phyloP scores from a whole-genome alignment of 2,113 vertebrate genomes.

The Sander lucioperca region DNA sequence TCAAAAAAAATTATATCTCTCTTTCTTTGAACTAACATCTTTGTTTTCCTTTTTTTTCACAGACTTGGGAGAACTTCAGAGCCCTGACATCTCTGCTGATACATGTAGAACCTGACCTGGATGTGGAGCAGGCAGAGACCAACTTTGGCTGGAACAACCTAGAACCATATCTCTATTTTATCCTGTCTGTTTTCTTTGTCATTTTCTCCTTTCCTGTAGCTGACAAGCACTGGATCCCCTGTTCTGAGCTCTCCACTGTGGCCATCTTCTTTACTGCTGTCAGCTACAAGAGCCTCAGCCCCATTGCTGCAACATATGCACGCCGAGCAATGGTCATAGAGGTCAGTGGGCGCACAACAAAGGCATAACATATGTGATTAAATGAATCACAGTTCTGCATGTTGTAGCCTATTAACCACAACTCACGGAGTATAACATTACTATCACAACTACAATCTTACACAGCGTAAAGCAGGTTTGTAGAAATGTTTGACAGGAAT shows the following conservation, averaged over 20 bases:
- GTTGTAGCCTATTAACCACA: not conserved
- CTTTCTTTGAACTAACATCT: not conserved
- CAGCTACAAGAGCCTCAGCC: constrained; percentile 93
- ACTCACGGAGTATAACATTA: not conserved
- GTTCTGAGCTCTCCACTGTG: constrained; percentile 93
- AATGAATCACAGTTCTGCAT: constrained; percentile 4
- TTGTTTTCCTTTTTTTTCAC: not conserved
- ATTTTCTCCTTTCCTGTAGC: constrained; percentile 96
- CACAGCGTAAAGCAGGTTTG: not conserved
- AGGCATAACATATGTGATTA: not conserved
- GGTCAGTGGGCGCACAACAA: constrained; percentile 56
- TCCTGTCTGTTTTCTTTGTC: constrained; percentile 93
- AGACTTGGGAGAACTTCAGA: constrained; percentile 93
- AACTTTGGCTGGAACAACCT: constrained; percentile 98
- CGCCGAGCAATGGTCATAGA: constrained; percentile 90
- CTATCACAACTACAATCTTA: not conserved
- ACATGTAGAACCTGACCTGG: constrained; percentile 92
- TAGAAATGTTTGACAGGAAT: not conserved
- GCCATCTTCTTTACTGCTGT: constrained; percentile 93
- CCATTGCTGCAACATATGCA: constrained; percentile 88
- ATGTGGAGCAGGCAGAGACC: constrained; percentile 95
- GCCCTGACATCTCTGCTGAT: constrained; percentile 91
- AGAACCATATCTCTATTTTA: constrained; percentile 93
- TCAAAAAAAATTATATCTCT: not conserved
- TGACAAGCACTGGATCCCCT: constrained; percentile 93